phyloP scores from a whole-genome alignment of 2,797 vertebrate species.

The Phylloscopus collybita region DNA sequence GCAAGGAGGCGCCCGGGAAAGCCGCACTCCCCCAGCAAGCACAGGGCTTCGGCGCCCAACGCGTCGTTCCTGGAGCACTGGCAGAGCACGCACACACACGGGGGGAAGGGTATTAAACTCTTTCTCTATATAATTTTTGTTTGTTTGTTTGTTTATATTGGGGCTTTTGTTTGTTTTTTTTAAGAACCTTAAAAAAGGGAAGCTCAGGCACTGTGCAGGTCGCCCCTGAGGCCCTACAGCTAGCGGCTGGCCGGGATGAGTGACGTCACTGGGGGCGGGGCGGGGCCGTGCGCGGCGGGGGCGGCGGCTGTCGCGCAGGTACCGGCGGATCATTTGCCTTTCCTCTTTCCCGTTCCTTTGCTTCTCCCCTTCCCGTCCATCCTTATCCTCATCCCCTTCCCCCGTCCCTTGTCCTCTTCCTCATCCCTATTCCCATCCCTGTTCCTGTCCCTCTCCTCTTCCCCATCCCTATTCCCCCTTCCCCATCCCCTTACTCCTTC shows the following conservation, averaged over 20 bases:
- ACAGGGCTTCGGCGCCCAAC: accelerated
- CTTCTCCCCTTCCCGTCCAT: accelerated
- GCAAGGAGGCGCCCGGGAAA: accelerated
- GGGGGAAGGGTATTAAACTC: accelerated
- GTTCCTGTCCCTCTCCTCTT: accelerated
- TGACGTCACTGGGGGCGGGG: background rate
- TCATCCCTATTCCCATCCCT: no score
- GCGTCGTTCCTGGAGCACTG: accelerated
- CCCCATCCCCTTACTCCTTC: no score
- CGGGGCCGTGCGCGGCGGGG: background rate
- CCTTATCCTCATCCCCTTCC: background rate
- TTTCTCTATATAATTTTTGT: accelerated
- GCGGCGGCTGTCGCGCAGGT: background rate
- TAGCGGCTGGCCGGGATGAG: accelerated
- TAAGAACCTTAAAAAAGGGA: accelerated
- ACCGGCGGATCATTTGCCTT: accelerated
- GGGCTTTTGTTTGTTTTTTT: no score
- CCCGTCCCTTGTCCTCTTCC: no score
- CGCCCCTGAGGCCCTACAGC: accelerated
- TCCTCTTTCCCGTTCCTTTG: accelerated
- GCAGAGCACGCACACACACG: accelerated
- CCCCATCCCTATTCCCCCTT: accelerated
- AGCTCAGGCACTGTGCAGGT: background rate
- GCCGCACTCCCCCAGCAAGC: accelerated
- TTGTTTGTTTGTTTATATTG: background rate